Conservation (phyloP, 2,797 vertebrate genomes). For the Poecilia gillii region DNA sequence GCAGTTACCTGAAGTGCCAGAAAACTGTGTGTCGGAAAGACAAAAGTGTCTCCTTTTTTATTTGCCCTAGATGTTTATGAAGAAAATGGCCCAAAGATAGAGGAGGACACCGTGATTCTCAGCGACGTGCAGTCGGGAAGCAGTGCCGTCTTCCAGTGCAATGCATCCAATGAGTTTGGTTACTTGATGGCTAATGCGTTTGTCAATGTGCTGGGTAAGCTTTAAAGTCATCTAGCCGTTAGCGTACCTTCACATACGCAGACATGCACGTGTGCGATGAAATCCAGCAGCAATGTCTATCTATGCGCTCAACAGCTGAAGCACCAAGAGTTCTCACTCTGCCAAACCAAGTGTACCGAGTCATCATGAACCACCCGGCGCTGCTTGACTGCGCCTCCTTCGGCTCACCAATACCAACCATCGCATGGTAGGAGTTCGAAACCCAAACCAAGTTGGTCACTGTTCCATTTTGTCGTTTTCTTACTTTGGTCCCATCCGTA, state of each 20-base stretch:
- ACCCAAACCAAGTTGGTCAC: not conserved
- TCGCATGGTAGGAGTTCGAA: conserved; percentile 87
- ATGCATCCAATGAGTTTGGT: conserved; percentile 94
- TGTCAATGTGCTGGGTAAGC: conserved; percentile 93
- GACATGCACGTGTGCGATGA: not conserved
- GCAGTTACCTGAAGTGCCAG: not conserved
- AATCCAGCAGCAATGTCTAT: not conserved
- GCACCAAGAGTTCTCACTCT: conserved; percentile 91
- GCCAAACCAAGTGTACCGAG: conserved; percentile 87
- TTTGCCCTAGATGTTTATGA: conserved; percentile 83
- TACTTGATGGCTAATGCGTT: conserved; percentile 95
- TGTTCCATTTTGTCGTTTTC: not conserved
- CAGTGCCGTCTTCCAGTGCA: conserved; percentile 95
- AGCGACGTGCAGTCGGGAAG: conserved; percentile 88
- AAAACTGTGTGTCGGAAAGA: not conserved
- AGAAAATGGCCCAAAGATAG: conserved; percentile 88
- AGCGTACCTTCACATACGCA: not conserved
- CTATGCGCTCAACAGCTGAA: conserved; percentile 83
- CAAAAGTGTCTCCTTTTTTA: conserved; percentile 15
- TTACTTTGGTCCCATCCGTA: not conserved
- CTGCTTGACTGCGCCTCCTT: conserved; percentile 91
- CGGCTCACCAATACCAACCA: conserved; percentile 91
- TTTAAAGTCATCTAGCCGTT: not conserved
- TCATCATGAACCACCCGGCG: conserved; percentile 88
- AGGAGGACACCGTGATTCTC: conserved; percentile 90